Base-by-base conservation (phyloP, 1,140 invertebrate genomes). In the Nebria ingens region DNA sequence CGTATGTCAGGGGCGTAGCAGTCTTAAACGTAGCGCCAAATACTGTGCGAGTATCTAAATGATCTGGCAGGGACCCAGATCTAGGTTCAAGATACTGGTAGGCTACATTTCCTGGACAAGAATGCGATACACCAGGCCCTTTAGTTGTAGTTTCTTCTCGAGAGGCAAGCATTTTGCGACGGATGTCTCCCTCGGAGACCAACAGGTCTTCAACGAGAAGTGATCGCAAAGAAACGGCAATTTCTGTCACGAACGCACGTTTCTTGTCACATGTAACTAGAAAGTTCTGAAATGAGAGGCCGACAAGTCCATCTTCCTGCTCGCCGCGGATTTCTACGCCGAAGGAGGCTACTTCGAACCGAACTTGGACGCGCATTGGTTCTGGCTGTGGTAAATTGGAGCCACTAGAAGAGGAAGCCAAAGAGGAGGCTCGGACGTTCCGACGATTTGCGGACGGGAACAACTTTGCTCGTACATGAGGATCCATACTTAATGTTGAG, bases 131-230 rank as follows among this genome's bases (percentile, higher is more conserved):
- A 59, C 79, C 82, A 54, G 79, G 74, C 51, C 74, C 66, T 63
- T 70, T 63, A 40, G 72, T 70, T 56, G 65, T 62, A 13, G 70
- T 71, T 19, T 73, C 68, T 6, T 29, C 12, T 68, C 70, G 0
- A 73, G 70, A 13, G 75, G 75, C 0, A n/a, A n/a, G n/a, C 78
- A 93, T 84, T 65, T 82, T 82, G 15, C 89, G 78, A 71, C 92
- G 86, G 55, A 81, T 83, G 0, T 89, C 90, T 19, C 84, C 81
- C 19, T 79, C 75, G 1, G 86, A 79, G 61, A 86, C 84, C 1
- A 89, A 77, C 12, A 94, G 72, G 73, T 95, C 91, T 72, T 93
- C 90, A 86, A 95, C 91, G 1, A 88, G 73, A 1, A 96, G 76
- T 0, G 90, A 90, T 38, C 85, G 79, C 1, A 96, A 71, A 0